Evolutionary conservation across 1,140 invertebrate genomes (phyloP).

Genomic region (Venturia canescens): DNA sequence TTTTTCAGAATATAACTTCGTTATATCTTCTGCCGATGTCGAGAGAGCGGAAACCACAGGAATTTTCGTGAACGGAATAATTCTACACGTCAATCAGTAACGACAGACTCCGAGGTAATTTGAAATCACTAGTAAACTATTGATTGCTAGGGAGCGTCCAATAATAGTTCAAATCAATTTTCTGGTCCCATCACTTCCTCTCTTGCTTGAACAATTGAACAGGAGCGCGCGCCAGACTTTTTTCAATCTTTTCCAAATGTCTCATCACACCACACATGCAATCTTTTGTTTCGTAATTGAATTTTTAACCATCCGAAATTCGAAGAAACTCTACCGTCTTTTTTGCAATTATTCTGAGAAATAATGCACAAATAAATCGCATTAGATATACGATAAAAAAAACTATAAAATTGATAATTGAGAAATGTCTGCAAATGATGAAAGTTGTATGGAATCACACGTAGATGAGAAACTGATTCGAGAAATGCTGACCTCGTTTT

Average conservation of each 20-base stretch:
- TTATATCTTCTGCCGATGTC: too few species aligned
- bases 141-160: background rate
- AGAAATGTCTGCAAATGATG: too few species aligned
- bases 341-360: too few species aligned
- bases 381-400: too few species aligned
- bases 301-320: too few species aligned
- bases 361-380: too few species aligned
- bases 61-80: constrained; percentile 11
- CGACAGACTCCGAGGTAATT: background rate
- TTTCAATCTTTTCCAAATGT: background rate
- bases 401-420: too few species aligned
- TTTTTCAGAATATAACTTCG: background rate
- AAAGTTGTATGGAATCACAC: too few species aligned
- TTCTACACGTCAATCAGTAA: constrained; percentile 13
- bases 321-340: too few species aligned
- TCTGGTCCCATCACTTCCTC: constrained; percentile 8
- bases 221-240: background rate
- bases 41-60: background rate
- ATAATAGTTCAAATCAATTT: constrained; percentile 28
- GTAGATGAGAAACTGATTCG: too few species aligned
- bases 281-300: background rate
- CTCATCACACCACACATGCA: too few species aligned
- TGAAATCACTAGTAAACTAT: background rate
- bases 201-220: background rate
- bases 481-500: too few species aligned